These are phyloP conservation scores for Stichopus chloronotus DNA, from an alignment of 35 echinoderm and acorn worm species.

Conservation along the genomic window DNA sequence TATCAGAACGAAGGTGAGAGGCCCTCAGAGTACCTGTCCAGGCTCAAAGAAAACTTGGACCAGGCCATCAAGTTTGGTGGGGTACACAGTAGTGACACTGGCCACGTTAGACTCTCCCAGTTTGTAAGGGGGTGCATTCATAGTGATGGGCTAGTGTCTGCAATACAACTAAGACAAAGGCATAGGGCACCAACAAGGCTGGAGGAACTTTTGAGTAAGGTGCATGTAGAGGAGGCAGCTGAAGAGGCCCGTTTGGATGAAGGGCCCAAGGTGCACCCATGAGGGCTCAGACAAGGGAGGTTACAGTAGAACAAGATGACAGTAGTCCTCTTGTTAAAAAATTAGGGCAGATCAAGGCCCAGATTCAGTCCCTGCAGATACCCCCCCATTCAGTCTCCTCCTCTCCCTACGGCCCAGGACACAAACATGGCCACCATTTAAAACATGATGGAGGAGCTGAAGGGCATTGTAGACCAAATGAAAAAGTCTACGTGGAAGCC, in stretches of 20 bases:
- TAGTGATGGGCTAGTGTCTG: constrained; percentile 16
- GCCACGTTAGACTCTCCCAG: neutral
- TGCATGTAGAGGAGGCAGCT: constrained; percentile 54
- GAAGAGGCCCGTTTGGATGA: constrained; percentile 37
- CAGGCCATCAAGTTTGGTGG: constrained; percentile 37
- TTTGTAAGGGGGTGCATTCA: constrained; percentile 23
- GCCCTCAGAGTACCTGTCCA: constrained; percentile 5
- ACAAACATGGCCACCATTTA: neutral
- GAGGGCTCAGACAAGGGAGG: neutral
- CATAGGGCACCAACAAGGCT: neutral
- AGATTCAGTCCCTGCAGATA: neutral
- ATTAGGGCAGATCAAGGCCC: neutral
- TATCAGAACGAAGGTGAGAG: neutral
- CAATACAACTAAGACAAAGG: constrained; percentile 17
- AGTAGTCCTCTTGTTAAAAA: neutral
- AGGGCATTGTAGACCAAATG: no score
- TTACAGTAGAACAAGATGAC: neutral
- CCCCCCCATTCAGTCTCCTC: neutral
- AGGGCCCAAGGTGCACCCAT: neutral
- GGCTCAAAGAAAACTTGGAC: neutral
- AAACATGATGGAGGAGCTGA: neutral
- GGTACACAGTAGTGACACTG: neutral
- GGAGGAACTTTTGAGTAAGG: neutral
- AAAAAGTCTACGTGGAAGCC: neutral
- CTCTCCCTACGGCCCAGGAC: neutral